Percentiles rank a stretch among this genome's conserved stretches.
Evolutionary conservation across 2,888 invertebrate species (phyloP).

Genomic region (Hypsopygia costalis): DNA sequence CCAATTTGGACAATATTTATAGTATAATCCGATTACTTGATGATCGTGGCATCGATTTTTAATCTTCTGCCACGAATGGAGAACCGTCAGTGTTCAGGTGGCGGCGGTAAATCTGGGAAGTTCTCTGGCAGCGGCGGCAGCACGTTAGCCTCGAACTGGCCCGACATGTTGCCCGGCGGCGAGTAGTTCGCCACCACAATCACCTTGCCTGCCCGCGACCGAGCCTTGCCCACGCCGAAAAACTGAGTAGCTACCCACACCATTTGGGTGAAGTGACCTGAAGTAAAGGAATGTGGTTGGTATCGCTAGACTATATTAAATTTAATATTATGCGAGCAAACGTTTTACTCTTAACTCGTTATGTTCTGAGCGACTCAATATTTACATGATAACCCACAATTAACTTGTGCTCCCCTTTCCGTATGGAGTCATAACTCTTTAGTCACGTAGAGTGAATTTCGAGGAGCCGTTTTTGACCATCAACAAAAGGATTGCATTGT

Average conservation of each 20-base stretch:
- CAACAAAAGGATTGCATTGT: no score
- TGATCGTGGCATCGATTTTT: slow-evolving; percentile 60
- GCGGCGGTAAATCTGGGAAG: slow-evolving; percentile 61
- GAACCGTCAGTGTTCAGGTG: slow-evolving; percentile 64
- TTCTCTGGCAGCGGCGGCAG: slow-evolving; percentile 85
- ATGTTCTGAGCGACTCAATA: no score
- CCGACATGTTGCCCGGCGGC: slow-evolving; percentile 89
- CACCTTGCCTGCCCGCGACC: slow-evolving; percentile 87
- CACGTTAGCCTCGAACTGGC: slow-evolving; percentile 89
- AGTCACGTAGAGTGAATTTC: no score
- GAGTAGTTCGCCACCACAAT: slow-evolving; percentile 92
- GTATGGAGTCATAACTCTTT: no score
- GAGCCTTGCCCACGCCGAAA: slow-evolving; percentile 91
- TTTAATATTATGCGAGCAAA: no score
- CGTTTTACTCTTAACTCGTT: no score
- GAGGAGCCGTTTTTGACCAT: no score
- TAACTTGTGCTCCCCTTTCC: no score
- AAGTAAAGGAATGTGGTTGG: no score
- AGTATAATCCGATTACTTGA: slow-evolving; percentile 20
- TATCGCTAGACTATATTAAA: no score
- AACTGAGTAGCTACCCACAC: slow-evolving; percentile 89
- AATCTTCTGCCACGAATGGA: slow-evolving; percentile 68
- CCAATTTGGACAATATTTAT: no score
- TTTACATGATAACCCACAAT: no score
- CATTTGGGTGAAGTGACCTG: slow-evolving; percentile 93